Conservation (phyloP, 1,140 invertebrate species). For the Sycobia sp. region DNA sequence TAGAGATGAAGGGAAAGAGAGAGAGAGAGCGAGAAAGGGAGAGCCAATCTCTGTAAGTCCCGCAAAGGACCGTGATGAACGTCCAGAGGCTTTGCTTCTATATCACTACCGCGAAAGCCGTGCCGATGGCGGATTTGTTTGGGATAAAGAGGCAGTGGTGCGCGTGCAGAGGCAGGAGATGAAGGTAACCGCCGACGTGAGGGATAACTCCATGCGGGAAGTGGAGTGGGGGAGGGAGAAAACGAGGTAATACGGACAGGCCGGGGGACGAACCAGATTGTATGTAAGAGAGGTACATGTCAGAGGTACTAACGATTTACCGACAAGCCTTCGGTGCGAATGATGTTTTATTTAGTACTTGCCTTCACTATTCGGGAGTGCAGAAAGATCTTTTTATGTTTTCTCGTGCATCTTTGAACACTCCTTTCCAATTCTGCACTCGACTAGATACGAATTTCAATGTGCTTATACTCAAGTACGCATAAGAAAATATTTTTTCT, state of each 20-base stretch:
- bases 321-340: slow-evolving; percentile 39
- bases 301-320: slow-evolving; percentile 51
- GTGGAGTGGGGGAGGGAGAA: slow-evolving; percentile 20
- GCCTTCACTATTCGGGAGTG: slow-evolving; percentile 5
- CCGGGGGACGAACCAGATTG: slow-evolving; percentile 51
- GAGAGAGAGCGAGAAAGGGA: too few relatives aligned
- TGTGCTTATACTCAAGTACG: too few relatives aligned
- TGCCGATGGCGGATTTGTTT: slow-evolving; percentile 45
- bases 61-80: slow-evolving; percentile 51
- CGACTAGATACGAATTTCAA: too few relatives aligned
- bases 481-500: too few relatives aligned
- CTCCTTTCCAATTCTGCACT: too few relatives aligned
- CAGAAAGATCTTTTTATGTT: slow-evolving; percentile 42
- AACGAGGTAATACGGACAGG: background rate
- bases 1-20: too few relatives aligned
- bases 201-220: background rate
- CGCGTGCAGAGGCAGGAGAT: too few relatives aligned
- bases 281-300: slow-evolving; percentile 51
- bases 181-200: too few relatives aligned
- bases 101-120: slow-evolving; percentile 45
- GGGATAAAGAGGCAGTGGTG: too few relatives aligned
- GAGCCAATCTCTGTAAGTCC: slow-evolving; percentile 39
- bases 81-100: slow-evolving; percentile 50
- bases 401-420: slow-evolving; percentile 9
- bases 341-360: slow-evolving; percentile 58